Percentiles rank a stretch among this genome's conserved stretches.
These are phyloP conservation scores for Epirrita christyi DNA, from an alignment of 2,888 invertebrate species.

Conservation along the genomic window DNA sequence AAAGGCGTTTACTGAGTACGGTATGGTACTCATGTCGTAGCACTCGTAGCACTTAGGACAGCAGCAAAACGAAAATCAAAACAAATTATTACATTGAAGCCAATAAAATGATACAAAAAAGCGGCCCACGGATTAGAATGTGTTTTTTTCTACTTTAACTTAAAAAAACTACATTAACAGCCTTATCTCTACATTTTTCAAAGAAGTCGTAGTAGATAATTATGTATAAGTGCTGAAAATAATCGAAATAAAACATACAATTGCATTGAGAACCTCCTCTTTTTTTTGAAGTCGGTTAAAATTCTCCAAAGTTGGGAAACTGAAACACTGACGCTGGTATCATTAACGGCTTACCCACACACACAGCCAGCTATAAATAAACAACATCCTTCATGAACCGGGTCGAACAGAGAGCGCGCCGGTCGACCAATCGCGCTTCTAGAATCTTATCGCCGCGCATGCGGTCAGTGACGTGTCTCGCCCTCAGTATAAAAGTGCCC, in stretches of 20 bases:
- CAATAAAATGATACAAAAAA: too few relatives aligned
- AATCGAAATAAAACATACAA: too few relatives aligned
- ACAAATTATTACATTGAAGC: too few relatives aligned
- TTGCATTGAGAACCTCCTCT: too few relatives aligned
- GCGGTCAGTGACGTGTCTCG: conserved; percentile 79
- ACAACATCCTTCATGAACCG: conserved; percentile 68
- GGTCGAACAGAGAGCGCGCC: conserved; percentile 49
- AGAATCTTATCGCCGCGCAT: conserved; percentile 79
- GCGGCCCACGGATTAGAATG: too few relatives aligned
- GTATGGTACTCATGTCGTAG: not conserved
- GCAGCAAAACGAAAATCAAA: too few relatives aligned
- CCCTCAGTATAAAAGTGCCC: conserved; percentile 63
- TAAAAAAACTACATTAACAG: too few relatives aligned
- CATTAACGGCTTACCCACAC: conserved; percentile 65
- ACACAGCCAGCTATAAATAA: conserved; percentile 61
- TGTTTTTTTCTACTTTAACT: too few relatives aligned
- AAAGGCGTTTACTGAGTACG: not conserved
- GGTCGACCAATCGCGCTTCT: conserved; percentile 69
- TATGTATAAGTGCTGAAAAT: too few relatives aligned
- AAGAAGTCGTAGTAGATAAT: too few relatives aligned
- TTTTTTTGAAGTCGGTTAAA: not conserved
- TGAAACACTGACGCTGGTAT: conserved; percentile 42
- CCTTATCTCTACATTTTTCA: too few relatives aligned
- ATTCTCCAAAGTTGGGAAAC: not conserved
- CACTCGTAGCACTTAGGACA: too few relatives aligned